These are phyloP conservation scores for Phorcus lineatus DNA, from an alignment of 2,888 invertebrate genomes.

Conservation along the genomic window DNA sequence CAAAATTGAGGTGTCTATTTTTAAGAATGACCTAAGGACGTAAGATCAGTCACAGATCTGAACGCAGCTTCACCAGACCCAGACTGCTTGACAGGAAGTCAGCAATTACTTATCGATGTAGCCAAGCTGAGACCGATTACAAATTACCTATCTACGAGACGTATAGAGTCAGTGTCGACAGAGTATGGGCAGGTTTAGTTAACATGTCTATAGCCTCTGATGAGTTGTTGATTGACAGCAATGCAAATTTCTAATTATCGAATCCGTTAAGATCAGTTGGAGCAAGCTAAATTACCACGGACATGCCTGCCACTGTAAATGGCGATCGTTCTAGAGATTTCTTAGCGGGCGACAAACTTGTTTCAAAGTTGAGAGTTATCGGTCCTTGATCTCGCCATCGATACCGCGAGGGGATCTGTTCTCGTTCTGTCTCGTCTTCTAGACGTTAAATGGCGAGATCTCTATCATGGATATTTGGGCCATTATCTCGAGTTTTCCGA, in stretches of 20 bases:
- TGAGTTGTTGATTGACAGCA: constrained; percentile 6
- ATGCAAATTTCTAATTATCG: constrained; percentile 25
- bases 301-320: constrained; percentile 15
- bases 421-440: constrained; percentile 6
- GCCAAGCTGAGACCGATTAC: not conserved
- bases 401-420: constrained; percentile 11
- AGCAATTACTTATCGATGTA: constrained; percentile 15
- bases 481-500: not conserved
- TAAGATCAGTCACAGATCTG: too few relatives aligned
- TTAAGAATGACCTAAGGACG: too few relatives aligned
- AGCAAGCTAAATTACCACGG: not conserved
- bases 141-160: not conserved
- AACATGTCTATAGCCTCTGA: not conserved
- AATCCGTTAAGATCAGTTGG: constrained; percentile 9
- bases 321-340: constrained; percentile 28
- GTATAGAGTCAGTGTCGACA: not conserved
- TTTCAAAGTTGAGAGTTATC: constrained; percentile 21
- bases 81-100: not conserved
- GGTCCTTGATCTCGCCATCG: constrained; percentile 6
- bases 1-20: too few relatives aligned
- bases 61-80: not conserved
- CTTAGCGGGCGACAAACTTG: constrained; percentile 20
- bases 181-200: not conserved
- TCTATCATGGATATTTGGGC: not conserved
- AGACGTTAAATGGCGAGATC: constrained; percentile 13